Base-by-base conservation (phyloP, 1,140 invertebrate species). In the Tenebrio molitor region DNA sequence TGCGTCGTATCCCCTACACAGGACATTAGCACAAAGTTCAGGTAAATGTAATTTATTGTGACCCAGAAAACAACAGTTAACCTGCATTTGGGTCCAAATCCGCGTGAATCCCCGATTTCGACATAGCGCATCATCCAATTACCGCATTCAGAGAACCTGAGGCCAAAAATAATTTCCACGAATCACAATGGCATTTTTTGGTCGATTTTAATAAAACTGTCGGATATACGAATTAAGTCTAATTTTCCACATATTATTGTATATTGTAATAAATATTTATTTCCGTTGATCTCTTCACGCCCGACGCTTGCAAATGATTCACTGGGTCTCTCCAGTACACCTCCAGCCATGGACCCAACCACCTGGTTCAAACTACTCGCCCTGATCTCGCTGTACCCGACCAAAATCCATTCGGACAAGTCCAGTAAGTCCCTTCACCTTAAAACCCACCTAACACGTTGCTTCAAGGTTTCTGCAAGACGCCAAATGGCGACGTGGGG, bases 141-240 rank as follows among this genome's bases (percentile, higher is more conserved):
- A n/a, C n/a, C n/a, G n/a, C n/a, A n/a, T n/a, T n/a, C 25, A 29
- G 25, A 29, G 25, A n/a, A n/a, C n/a, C n/a, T 58, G 46, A 58
- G 23, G 21, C 6, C 50, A 25, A 25, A 29, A 25, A 7, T 25
- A 29, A 58, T 58, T 58, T 29, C 19, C 23, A 29, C 21, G n/a
- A 58, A 14, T 15, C 2, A 58, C 21, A 58, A 58, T 53, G 12
- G 17, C 4, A 17, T 17, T 46, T 46, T 17, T 46, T 1, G 17
- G 3, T 6, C 4, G 12, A 15, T 14, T n/a, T 53, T 53, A 53
- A 23, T 29, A 53, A 25, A 25, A 23, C 46, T 7, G 46, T 53
- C 46, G 46, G 46, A 53, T 33, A 58, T 15, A 25, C 50, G 29
- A 58, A 58, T 58, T 33, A 58, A 58, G 14, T 12, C 8, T 25